A percentile compares a stretch with the other conserved stretches of the same genome.
These are phyloP conservation scores for Adela reaumurella DNA, from an alignment of 2,888 invertebrate species.

Conservation along the genomic window DNA sequence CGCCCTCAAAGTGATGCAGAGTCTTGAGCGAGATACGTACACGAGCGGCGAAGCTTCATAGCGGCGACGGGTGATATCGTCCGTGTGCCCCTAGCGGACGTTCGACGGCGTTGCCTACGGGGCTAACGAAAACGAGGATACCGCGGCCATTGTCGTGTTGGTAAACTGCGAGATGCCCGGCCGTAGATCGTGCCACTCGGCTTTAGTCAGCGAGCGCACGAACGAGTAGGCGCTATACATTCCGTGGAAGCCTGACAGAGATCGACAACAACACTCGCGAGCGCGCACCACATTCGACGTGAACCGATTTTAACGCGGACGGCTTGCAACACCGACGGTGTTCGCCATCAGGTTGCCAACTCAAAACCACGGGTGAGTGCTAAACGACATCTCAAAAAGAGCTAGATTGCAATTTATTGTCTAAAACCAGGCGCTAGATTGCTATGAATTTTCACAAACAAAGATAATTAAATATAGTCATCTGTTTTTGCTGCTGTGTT, in stretches of 20 bases:
- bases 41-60: slow-evolving; percentile 5
- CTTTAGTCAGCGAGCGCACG: slow-evolving; percentile 33
- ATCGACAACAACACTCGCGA: slow-evolving; percentile 27
- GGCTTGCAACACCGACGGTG: no score
- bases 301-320: neutral
- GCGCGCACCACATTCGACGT: slow-evolving; percentile 4
- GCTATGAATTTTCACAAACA: no score
- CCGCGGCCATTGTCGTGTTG: slow-evolving; percentile 56
- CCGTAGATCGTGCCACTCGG: slow-evolving; percentile 52
- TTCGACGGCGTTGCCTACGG: neutral
- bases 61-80: neutral
- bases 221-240: slow-evolving; percentile 50
- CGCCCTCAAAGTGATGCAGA: neutral
- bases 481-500: no score
- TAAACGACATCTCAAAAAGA: no score
- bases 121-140: neutral
- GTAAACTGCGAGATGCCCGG: slow-evolving; percentile 50
- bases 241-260: slow-evolving; percentile 51
- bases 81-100: neutral
- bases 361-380: no score
- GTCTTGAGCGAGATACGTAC: slow-evolving; percentile 6
- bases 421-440: no score
- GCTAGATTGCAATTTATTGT: no score
- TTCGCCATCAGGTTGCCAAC: no score
- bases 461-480: no score